Evolutionary conservation across 2,888 invertebrate species (phyloP).

Genomic region (Schizaphis graminum): DNA sequence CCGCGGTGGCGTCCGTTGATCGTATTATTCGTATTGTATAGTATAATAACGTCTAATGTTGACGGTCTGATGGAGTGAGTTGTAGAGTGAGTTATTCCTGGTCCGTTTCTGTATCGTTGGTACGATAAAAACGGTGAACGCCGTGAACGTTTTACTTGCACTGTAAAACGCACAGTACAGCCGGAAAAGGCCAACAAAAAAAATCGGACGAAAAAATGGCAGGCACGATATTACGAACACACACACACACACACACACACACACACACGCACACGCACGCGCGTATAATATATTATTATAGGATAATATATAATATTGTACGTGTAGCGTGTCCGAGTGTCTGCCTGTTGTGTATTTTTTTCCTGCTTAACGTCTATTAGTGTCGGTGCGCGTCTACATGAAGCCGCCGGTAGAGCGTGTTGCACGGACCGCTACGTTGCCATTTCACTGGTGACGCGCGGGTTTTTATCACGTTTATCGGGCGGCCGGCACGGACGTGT

Average conservation of each 20-base stretch:
- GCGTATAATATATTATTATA: neutral
- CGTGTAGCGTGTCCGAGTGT: neutral
- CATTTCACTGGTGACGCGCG: neutral
- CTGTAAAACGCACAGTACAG: conserved; percentile 54
- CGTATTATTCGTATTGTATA: neutral
- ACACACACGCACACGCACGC: too few species aligned
- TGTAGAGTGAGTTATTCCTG: neutral
- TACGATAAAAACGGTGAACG: conserved; percentile 31
- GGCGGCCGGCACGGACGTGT: neutral
- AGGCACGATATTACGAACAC: neutral
- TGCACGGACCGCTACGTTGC: conserved; percentile 27
- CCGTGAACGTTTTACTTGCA: conserved; percentile 27
- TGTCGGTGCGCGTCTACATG: neutral
- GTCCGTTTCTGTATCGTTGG: neutral
- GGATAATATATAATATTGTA: neutral
- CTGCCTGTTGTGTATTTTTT: neutral
- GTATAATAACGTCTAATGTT: too few species aligned
- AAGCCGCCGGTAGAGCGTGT: conserved; percentile 55
- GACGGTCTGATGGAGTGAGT: neutral
- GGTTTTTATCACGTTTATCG: conserved; percentile 33
- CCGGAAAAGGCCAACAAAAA: conserved; percentile 48
- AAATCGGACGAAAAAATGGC: conserved; percentile 42
- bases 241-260: too few species aligned
- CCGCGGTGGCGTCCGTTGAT: neutral
- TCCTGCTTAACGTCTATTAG: conserved; percentile 17